phyloP scores from a whole-genome alignment of 2,113 vertebrate species.

The Brienomyrus longianalis region DNA sequence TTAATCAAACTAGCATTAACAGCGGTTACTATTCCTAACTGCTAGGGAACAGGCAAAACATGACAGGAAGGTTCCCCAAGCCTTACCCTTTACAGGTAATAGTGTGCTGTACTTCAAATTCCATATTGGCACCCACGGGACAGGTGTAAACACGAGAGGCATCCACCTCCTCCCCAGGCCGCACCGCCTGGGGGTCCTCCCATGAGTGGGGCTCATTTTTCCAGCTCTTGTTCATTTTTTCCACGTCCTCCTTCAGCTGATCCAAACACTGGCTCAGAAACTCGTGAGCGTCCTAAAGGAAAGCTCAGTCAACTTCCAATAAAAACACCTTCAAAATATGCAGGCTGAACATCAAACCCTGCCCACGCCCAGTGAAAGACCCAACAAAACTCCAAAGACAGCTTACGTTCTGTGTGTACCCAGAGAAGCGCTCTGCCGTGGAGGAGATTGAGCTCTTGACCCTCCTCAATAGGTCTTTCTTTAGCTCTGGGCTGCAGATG shows the following conservation, averaged over 20 bases:
- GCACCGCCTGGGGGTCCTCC: slow-evolving; percentile 59
- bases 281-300: slow-evolving; percentile 86
- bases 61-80: background rate
- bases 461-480: slow-evolving; percentile 90
- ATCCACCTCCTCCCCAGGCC: slow-evolving; percentile 67
- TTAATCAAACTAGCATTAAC: background rate
- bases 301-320: background rate
- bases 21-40: background rate
- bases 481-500: slow-evolving; percentile 82
- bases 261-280: slow-evolving; percentile 97
- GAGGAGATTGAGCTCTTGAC: slow-evolving; percentile 96
- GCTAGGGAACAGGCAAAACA: background rate
- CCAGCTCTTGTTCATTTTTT: slow-evolving; percentile 91
- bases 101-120: slow-evolving; percentile 96
- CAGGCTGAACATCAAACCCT: background rate
- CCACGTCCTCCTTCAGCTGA: slow-evolving; percentile 95
- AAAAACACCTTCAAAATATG: background rate
- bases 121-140: slow-evolving; percentile 87
- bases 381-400: background rate
- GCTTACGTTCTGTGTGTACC: slow-evolving; percentile 97
- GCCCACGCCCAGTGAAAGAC: background rate
- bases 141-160: slow-evolving; percentile 85
- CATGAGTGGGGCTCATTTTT: slow-evolving; percentile 64
- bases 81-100: slow-evolving; percentile 92
- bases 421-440: slow-evolving; percentile 94